phyloP scores from a whole-genome alignment of 2,888 invertebrate species.

The Sisyra terminalis region DNA sequence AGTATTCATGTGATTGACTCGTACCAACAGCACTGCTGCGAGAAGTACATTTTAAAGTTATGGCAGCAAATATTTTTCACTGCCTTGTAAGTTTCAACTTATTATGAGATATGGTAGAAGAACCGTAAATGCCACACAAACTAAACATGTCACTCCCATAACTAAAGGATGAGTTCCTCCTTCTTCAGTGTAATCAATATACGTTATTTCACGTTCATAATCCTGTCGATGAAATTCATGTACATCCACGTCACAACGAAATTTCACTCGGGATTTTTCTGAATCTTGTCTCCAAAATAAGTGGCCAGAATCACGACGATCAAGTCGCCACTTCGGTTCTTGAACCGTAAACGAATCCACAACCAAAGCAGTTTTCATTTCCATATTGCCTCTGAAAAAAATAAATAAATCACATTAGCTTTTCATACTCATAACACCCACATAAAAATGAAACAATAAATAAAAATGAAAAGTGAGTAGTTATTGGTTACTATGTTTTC shows the following conservation, averaged over 20 bases:
- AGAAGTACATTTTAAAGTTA: no score
- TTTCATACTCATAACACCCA: no score
- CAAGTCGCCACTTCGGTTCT: conserved; percentile 28
- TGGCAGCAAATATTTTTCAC: not conserved
- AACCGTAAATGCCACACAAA: conserved; percentile 32
- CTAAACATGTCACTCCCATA: conserved; percentile 32
- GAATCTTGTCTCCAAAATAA: conserved; percentile 25
- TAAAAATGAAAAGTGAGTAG: no score
- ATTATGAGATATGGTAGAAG: conserved; percentile 33
- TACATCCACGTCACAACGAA: conserved; percentile 35
- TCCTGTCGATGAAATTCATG: conserved; percentile 32
- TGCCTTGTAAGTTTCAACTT: conserved; percentile 14
- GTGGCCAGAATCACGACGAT: conserved; percentile 22
- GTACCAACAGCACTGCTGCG: no score
- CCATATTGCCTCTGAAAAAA: no score
- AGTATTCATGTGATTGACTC: no score
- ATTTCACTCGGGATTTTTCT: conserved; percentile 28
- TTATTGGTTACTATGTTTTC: no score
- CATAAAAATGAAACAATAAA: no score
- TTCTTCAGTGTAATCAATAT: conserved; percentile 12
- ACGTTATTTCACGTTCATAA: conserved; percentile 26
- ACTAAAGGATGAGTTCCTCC: conserved; percentile 23
- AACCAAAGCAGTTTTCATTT: not conserved
- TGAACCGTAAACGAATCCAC: conserved; percentile 13
- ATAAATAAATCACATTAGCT: no score